These are phyloP conservation scores for Cololabis saira DNA, from an alignment of 2,113 vertebrate genomes.

Conservation along the genomic window DNA sequence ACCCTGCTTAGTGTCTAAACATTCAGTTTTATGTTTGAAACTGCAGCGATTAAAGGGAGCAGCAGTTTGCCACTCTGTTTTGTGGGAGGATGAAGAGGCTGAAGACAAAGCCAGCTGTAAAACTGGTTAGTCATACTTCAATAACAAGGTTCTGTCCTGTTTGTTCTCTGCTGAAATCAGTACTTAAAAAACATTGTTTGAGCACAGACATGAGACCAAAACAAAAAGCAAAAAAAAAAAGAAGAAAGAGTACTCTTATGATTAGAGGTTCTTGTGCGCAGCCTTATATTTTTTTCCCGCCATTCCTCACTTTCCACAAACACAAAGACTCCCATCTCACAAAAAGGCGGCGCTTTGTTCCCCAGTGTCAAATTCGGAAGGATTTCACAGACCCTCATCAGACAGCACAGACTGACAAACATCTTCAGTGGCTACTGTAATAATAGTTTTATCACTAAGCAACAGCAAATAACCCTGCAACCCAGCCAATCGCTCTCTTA, in stretches of 20 bases:
- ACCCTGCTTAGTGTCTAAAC: background rate
- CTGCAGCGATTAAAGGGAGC: constrained; percentile 6
- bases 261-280: background rate
- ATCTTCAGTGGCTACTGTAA: constrained; percentile 60
- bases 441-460: constrained; percentile 67
- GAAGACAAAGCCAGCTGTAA: constrained; percentile 52
- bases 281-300: background rate
- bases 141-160: constrained; percentile 40
- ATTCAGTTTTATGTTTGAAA: constrained; percentile 7
- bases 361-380: constrained; percentile 48
- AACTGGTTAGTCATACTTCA: constrained; percentile 42
- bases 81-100: constrained; percentile 43
- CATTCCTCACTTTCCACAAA: background rate
- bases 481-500: constrained; percentile 5
- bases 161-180: constrained; percentile 50
- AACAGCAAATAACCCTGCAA: constrained; percentile 41
- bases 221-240: constrained; percentile 8
- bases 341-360: constrained; percentile 23
- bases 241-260: constrained; percentile 5
- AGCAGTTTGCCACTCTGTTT: constrained; percentile 1
- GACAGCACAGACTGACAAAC: constrained; percentile 59
- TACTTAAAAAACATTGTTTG: constrained; percentile 9
- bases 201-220: background rate
- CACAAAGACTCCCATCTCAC: constrained; percentile 1
- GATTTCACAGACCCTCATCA: constrained; percentile 62